phyloP scores from a whole-genome alignment of 2,797 vertebrate genomes.

The Galago senegalensis region DNA sequence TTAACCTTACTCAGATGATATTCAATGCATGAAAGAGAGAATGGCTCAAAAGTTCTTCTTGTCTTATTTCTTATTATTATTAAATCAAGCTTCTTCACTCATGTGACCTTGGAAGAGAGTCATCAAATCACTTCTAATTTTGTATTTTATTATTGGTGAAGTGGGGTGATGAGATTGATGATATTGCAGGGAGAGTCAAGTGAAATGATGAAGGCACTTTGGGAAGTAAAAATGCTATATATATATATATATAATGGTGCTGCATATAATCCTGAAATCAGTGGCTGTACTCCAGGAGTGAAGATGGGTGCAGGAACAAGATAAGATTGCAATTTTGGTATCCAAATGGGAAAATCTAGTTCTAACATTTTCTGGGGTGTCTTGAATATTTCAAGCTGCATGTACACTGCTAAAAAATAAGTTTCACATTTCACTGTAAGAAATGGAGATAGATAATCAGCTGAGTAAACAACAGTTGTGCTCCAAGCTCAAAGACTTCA shows the following conservation, averaged over 20 bases:
- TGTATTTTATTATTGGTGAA: neutral
- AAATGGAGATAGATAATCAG: slow-evolving; percentile 34
- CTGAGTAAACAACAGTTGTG: slow-evolving; percentile 5
- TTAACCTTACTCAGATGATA: neutral
- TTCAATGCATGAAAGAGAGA: neutral
- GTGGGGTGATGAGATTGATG: neutral
- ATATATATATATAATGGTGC: neutral
- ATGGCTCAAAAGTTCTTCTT: neutral
- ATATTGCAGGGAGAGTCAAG: neutral
- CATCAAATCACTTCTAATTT: neutral
- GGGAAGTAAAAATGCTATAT: neutral
- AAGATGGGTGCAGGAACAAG: neutral
- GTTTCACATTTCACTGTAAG: slow-evolving; percentile 16
- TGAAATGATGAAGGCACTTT: neutral
- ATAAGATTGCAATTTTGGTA: neutral
- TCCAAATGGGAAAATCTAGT: neutral
- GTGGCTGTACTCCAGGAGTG: neutral
- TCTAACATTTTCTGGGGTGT: neutral
- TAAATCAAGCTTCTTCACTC: neutral
- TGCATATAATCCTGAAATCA: neutral
- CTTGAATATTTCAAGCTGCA: slow-evolving; percentile 59
- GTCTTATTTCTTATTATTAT: neutral
- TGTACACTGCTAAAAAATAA: neutral
- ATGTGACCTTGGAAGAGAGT: neutral
- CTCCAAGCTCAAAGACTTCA: neutral